Percentiles rank a stretch among this genome's conserved stretches.
Conservation (phyloP, 2,888 invertebrate genomes). For the Xanthia icteritia region DNA sequence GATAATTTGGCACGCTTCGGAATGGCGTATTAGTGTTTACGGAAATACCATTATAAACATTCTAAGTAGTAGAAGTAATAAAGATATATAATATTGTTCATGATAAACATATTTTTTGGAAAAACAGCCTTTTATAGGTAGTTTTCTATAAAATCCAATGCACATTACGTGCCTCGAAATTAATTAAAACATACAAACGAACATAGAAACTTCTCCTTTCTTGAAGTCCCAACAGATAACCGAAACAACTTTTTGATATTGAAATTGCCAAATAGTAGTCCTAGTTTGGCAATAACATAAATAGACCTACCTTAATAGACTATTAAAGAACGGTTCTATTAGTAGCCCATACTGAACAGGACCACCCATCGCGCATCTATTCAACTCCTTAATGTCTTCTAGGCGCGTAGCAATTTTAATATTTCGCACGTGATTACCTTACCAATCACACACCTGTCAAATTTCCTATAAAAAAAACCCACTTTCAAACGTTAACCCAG, state of each 20-base stretch:
- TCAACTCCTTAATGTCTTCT: conserved; percentile 45
- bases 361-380: conserved; percentile 55
- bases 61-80: neutral
- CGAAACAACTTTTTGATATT: neutral
- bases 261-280: neutral
- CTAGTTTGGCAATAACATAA: conserved; percentile 14
- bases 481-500: conserved; percentile 7
- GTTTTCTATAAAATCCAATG: neutral
- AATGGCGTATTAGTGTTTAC: conserved; percentile 15
- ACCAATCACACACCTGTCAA: conserved; percentile 41
- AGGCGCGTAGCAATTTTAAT: conserved; percentile 42
- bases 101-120: neutral
- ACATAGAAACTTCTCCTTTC: neutral
- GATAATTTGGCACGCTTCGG: conserved; percentile 46
- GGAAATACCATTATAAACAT: conserved; percentile 28
- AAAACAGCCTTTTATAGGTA: neutral
- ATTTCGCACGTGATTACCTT: conserved; percentile 58
- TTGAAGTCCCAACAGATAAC: neutral
- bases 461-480: conserved; percentile 20
- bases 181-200: neutral
- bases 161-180: neutral
- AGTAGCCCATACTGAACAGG: conserved; percentile 13
- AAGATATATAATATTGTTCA: neutral
- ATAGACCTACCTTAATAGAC: conserved; percentile 30
- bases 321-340: conserved; percentile 25